Conservation (phyloP, 2,888 invertebrate species). For the Phaedon cochleariae region DNA sequence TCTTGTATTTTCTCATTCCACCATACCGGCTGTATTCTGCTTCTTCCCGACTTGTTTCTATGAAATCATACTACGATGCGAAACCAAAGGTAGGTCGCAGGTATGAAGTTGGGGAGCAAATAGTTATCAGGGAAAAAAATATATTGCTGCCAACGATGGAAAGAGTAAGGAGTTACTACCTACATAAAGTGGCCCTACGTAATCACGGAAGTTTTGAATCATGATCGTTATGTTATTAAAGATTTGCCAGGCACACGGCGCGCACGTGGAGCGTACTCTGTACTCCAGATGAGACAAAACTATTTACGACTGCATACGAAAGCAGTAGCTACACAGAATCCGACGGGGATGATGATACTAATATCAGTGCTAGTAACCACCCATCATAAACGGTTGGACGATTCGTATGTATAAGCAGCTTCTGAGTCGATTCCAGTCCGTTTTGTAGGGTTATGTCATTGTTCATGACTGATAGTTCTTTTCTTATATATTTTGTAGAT, state of each 20-base stretch:
- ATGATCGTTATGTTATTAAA: slow-evolving; percentile 29
- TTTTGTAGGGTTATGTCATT: background rate
- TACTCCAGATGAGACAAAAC: slow-evolving; percentile 26
- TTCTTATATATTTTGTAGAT: background rate
- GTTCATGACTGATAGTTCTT: background rate
- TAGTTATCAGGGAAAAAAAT: slow-evolving; percentile 18
- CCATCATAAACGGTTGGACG: background rate
- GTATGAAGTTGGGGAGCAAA: slow-evolving; percentile 5
- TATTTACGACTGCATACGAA: background rate
- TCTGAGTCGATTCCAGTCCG: background rate
- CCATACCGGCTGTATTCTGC: too few species aligned
- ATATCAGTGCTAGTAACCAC: background rate
- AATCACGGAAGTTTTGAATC: slow-evolving; percentile 22
- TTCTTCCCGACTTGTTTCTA: too few species aligned
- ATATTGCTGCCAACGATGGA: slow-evolving; percentile 15
- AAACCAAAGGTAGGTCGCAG: slow-evolving; percentile 7
- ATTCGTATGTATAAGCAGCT: background rate
- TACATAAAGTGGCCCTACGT: slow-evolving; percentile 29
- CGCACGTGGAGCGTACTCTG: slow-evolving; percentile 18
- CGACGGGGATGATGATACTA: background rate
- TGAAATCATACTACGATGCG: slow-evolving; percentile 17
- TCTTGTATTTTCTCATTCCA: too few species aligned
- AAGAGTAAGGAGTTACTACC: slow-evolving; percentile 32
- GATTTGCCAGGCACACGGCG: slow-evolving; percentile 28
- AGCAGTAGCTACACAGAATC: background rate